These are phyloP conservation scores for Neomorphus geoffroyi DNA, from an alignment of 2,797 vertebrate species.

Conservation along the genomic window DNA sequence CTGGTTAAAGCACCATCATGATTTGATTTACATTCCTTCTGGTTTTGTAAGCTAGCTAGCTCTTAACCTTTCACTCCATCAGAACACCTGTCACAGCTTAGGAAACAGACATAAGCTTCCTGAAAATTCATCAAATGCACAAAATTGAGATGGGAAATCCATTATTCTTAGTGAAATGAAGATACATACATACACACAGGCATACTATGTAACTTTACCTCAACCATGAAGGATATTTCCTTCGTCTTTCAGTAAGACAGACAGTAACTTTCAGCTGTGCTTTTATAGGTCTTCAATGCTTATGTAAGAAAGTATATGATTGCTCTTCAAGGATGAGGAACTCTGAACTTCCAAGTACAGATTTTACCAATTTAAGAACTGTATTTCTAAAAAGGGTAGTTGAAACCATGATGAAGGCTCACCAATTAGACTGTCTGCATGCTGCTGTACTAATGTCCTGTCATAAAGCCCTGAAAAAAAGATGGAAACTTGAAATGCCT, in stretches of 20 bases:
- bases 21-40: neutral
- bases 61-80: neutral
- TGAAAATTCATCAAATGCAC: neutral
- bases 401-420: neutral
- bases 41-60: neutral
- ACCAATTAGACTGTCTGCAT: neutral
- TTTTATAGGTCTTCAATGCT: constrained; percentile 21
- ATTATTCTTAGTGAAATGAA: neutral
- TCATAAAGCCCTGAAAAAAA: neutral
- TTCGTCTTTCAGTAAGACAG: neutral
- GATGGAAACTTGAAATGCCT: neutral
- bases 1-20: neutral
- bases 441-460: neutral
- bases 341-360: neutral
- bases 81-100: accelerated
- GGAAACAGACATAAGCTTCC: neutral
- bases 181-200: neutral
- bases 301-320: neutral
- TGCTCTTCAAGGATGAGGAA: constrained; percentile 50
- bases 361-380: neutral
- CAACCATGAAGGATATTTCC: constrained; percentile 21
- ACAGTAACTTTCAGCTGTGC: neutral
- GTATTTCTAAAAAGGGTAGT: neutral
- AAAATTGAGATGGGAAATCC: neutral
- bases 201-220: neutral